Evolutionary conservation across 2,797 vertebrate genomes (phyloP), one percentile per base, ranked within the genome.

Genomic region (Acestrorhynchus altus): DNA sequence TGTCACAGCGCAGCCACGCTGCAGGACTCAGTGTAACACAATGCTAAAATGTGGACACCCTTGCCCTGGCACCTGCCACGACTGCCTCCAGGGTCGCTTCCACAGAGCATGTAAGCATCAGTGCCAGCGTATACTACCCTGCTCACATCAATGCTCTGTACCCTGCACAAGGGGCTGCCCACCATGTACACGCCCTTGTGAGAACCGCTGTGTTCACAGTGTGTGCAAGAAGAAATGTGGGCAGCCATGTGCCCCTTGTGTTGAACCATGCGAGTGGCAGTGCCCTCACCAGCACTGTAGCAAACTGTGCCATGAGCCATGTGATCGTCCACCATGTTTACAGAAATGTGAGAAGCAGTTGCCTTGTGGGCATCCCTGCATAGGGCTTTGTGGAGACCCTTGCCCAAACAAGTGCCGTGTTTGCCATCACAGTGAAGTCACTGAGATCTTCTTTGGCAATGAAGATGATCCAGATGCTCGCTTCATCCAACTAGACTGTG

Each of bases 201-300:
- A 96, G 89, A 98, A 98, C 79, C 91, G 90, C 16, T 98, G 97
- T 35, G 0, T 95, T 81, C 97, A 99, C 83, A 98, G 96, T 65
- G 85, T 83, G 35, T 98, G 97, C 83, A 92, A 76, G 83, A 96
- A 91, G 77, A 84, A 68, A 24, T 98, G 97, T 61, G 95, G 96
- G 6, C 89, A 95, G 66, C 78, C 88, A 1, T 98, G 97, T 49
- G 86, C 82, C 26, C 94, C 94, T 1, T 98, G 96, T 1, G 85
- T 82, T 0, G 96, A 98, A 79, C 96, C 95, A 9, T 98, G 96
- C 0, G 80, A 87, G 24, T 96, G 95, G 95, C 89, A 74, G 57
- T 98, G 97, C 84, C 90, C 87, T 84, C 97, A 98, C 83, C 93
- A 95, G 47, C 82, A 76, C 42, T 97, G 97, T 75, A 92, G 87